Base-by-base conservation (phyloP, 2,888 invertebrate species). In the Drosophila colorata region DNA sequence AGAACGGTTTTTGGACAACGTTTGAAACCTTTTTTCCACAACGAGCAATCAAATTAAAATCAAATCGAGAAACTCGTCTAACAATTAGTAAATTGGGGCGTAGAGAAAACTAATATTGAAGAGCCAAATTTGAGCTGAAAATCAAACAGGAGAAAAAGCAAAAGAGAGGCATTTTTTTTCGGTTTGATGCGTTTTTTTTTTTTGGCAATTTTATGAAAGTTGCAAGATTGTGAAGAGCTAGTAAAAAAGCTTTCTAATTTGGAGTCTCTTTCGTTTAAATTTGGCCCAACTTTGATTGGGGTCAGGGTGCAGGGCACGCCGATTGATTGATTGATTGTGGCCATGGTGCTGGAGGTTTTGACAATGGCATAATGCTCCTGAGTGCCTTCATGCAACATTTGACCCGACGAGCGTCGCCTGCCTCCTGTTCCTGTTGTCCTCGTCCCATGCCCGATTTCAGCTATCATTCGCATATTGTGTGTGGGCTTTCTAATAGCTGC, bases 381-480 rank as follows among this genome's bases (percentile, higher is more conserved):
- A 47, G 13, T 18, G 31, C 31, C 3, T 47, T 18, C 18, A 13
- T 47, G 47, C 3, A 16, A 16, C 47, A 18, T 33, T 18, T 13
- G 31, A 13, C 18, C 16, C 11, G 28, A 14, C 14, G 13, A 16
- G 16, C 31, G 28, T 4, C 13, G 7, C 13, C 13, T 11, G 31
- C 18, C 31, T 8, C 31, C 47, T 5, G 28, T 31, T 28, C 40
- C 33, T 41, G n/a, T n/a, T n/a, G n/a, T n/a, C n/a, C n/a, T n/a
- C n/a, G n/a, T 57, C 57, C 25, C 57, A 33, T 59, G 59, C 23
- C 25, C 35, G 41, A 41, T 25, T 33, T 43, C 43, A 41, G 48
- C 64, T 20, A 20, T 7, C 49, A 33, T 14, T 49, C 41, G 23
- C 48, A 63, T 49, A 61, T 40, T 23, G 14, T 40, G 25, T 38